Conservation (phyloP, 2,888 invertebrate species). For the Mythimna albipuncta region DNA sequence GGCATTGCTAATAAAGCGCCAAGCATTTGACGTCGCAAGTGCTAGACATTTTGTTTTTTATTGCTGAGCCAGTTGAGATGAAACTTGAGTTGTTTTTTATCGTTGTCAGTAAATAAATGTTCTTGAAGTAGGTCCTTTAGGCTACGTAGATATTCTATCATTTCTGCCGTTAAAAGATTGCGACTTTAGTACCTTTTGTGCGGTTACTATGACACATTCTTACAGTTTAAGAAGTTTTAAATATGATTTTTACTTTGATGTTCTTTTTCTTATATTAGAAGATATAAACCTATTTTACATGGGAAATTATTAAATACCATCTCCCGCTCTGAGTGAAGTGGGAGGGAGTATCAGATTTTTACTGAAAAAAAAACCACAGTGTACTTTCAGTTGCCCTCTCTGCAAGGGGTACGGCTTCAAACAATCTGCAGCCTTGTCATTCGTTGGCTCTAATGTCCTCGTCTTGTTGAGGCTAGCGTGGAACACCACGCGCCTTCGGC, state of each 20-base stretch:
- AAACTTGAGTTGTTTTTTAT: conserved; percentile 49
- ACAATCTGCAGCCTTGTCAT: too few relatives aligned
- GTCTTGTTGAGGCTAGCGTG: too few relatives aligned
- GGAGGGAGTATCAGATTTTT: background rate
- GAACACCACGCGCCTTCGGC: too few relatives aligned
- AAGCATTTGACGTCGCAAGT: conserved; percentile 49
- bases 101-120: conserved; percentile 48
- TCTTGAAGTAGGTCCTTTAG: conserved; percentile 23
- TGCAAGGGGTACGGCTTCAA: too few relatives aligned
- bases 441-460: too few relatives aligned
- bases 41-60: conserved; percentile 39
- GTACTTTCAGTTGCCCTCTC: too few relatives aligned
- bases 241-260: too few relatives aligned
- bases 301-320: background rate
- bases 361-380: background rate
- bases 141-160: conserved; percentile 10
- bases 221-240: too few relatives aligned
- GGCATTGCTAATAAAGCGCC: conserved; percentile 45
- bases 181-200: too few relatives aligned
- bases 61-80: conserved; percentile 28
- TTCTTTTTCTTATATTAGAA: too few relatives aligned
- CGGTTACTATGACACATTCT: too few relatives aligned
- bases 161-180: conserved; percentile 1
- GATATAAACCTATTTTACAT: too few relatives aligned
- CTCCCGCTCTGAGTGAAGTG: background rate